A percentile compares a stretch with the other conserved stretches of the same genome.
These are phyloP conservation scores for Eulemur macaco DNA, from an alignment of 2,113 vertebrate species.

Conservation along the genomic window DNA sequence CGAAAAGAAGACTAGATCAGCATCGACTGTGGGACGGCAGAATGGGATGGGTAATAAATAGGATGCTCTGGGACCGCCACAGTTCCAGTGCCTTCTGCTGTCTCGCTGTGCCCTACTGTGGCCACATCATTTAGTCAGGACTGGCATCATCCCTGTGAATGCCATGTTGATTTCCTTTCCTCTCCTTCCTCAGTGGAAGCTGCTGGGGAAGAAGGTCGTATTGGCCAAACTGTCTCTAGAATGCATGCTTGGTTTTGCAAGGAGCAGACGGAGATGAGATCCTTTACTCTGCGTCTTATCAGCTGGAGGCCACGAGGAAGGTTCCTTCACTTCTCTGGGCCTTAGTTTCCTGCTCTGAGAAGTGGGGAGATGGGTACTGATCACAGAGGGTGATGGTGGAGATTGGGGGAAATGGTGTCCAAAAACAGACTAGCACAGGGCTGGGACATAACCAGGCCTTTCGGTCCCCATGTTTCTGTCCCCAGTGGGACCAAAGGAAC, in stretches of 20 bases:
- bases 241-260: background rate
- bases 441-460: rapidly evolving
- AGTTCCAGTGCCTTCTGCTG: background rate
- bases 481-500: background rate
- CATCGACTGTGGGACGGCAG: background rate
- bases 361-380: background rate
- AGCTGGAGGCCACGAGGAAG: background rate
- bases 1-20: background rate
- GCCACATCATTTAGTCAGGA: background rate
- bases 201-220: rapidly evolving
- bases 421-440: background rate
- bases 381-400: background rate
- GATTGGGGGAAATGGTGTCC: no score
- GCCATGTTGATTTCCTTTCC: background rate
- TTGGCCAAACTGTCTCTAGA: background rate
- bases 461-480: background rate
- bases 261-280: background rate
- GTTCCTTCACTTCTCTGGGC: background rate
- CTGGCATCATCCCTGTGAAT: background rate
- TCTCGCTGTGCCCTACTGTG: rapidly evolving
- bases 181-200: background rate
- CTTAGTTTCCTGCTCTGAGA: background rate
- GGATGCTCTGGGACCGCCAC: background rate
- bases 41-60: background rate
- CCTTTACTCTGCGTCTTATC: background rate